A percentile compares a stretch with the other conserved stretches of the same genome.
phyloP scores from a whole-genome alignment of 2,888 invertebrate species.

The Dusona sp. region DNA sequence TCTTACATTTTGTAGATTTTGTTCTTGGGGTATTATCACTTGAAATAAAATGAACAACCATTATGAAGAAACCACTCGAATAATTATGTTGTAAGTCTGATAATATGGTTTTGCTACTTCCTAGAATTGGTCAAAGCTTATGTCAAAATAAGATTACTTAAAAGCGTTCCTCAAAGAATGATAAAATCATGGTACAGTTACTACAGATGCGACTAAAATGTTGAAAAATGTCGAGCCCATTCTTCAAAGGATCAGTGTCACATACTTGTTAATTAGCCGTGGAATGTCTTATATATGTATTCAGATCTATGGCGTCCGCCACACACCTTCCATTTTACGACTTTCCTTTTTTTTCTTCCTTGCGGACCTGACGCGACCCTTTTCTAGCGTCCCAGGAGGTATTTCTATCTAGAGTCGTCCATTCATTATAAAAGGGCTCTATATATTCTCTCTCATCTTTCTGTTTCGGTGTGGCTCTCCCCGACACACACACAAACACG shows the following conservation, averaged over 20 bases:
- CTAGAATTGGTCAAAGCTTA: too few relatives aligned
- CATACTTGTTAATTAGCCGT: neutral
- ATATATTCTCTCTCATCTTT: conserved; percentile 33
- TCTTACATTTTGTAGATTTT: too few relatives aligned
- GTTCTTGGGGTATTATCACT: too few relatives aligned
- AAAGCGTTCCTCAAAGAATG: neutral
- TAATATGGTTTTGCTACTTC: too few relatives aligned
- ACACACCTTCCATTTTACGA: conserved; percentile 5
- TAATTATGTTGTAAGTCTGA: too few relatives aligned
- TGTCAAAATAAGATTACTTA: too few relatives aligned
- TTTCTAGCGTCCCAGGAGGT: conserved; percentile 40
- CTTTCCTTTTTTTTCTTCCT: conserved; percentile 11
- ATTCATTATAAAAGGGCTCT: conserved; percentile 57
- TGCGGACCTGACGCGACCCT: conserved; percentile 26
- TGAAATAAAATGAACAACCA: too few relatives aligned
- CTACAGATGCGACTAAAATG: neutral
- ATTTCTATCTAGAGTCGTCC: conserved; percentile 41
- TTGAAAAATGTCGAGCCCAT: neutral
- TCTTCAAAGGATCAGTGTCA: neutral
- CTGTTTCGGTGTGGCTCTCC: neutral
- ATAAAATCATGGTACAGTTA: neutral
- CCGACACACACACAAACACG: neutral
- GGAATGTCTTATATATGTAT: conserved; percentile 14
- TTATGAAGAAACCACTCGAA: too few relatives aligned
- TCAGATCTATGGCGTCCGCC: neutral